A percentile compares a stretch with the other conserved stretches of the same genome.
These are phyloP conservation scores for Drosophila kokeensis DNA, from an alignment of 2,888 invertebrate genomes.

Conservation along the genomic window DNA sequence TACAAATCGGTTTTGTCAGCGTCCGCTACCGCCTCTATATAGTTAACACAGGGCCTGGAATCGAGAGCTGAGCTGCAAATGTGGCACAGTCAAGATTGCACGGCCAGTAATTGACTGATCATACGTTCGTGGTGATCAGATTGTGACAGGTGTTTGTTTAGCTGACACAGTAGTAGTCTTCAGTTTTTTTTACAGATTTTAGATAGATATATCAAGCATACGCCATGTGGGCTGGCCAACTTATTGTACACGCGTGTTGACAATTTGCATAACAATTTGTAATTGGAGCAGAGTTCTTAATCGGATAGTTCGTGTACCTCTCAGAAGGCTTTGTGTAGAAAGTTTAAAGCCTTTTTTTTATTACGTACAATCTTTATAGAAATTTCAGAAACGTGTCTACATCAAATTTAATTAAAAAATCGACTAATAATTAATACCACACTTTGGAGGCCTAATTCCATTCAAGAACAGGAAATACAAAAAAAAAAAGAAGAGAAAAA, in stretches of 20 bases:
- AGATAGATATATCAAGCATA: conserved; percentile 36
- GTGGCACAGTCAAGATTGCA: conserved; percentile 37
- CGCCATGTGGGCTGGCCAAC: conserved; percentile 14
- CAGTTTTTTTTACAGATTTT: neutral
- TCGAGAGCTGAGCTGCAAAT: conserved; percentile 12
- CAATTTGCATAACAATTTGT: conserved; percentile 29
- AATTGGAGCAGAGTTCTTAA: conserved; percentile 20
- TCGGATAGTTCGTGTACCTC: neutral
- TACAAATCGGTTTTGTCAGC: conserved; percentile 50
- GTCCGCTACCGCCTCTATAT: conserved; percentile 11
- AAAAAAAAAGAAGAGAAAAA: neutral
- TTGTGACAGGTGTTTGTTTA: conserved; percentile 25
- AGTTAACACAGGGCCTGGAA: conserved; percentile 10
- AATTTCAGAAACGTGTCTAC: conserved; percentile 18
- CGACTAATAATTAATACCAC: conserved; percentile 13
- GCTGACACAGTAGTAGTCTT: neutral
- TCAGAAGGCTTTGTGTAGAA: conserved; percentile 35
- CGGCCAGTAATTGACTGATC: conserved; percentile 38
- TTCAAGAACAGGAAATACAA: conserved; percentile 29
- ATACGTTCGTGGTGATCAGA: conserved; percentile 13
- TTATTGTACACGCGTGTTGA: conserved; percentile 2
- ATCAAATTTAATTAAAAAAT: conserved; percentile 28
- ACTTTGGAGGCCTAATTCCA: conserved; percentile 18
- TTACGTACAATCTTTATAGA: conserved; percentile 7
- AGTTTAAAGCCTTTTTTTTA: conserved; percentile 9